Evolutionary conservation across 2,113 vertebrate genomes (phyloP).

Genomic region (Bubo scandiacus): DNA sequence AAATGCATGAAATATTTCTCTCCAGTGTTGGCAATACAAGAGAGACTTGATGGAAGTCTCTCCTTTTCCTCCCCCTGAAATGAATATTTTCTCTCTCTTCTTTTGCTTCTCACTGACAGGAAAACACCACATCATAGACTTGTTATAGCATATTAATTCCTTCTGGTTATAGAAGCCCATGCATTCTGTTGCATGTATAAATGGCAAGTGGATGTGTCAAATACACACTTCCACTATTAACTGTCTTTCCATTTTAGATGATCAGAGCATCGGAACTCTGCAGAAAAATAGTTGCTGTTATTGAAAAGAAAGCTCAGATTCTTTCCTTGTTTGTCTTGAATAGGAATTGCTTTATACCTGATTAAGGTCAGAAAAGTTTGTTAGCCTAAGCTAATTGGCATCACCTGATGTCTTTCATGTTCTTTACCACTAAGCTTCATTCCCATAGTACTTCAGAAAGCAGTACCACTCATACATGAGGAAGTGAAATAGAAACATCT

Average conservation of each 20-base stretch:
- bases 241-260: neutral
- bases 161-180: neutral
- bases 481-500: neutral
- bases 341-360: neutral
- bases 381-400: neutral
- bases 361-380: neutral
- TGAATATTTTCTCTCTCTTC: neutral
- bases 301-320: neutral
- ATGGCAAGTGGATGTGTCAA: neutral
- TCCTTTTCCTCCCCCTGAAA: neutral
- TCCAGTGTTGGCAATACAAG: neutral
- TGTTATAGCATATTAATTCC: neutral
- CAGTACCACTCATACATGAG: neutral
- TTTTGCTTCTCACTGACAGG: neutral
- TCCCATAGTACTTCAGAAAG: neutral
- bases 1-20: slow-evolving; percentile 3
- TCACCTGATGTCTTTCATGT: neutral
- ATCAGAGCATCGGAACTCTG: neutral
- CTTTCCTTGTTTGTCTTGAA: neutral
- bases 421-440: neutral
- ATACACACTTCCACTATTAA: neutral
- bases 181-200: neutral
- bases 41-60: neutral
- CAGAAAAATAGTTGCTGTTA: neutral
- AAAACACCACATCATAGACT: neutral